Base-by-base conservation (phyloP, 2,113 vertebrate species). In the Desmodus rotundus region DNA sequence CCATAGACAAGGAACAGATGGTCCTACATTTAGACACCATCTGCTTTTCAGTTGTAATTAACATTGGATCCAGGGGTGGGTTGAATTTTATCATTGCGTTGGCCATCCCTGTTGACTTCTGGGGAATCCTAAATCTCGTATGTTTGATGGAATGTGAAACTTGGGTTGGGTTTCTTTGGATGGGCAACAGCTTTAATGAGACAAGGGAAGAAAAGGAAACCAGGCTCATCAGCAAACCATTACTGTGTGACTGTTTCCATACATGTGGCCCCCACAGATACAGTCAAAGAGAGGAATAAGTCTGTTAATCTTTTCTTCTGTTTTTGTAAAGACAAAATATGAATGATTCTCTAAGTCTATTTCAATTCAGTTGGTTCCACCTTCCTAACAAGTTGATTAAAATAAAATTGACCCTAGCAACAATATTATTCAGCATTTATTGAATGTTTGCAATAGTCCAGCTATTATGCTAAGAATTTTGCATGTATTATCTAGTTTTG, bases 11-110 rank as follows among this genome's bases (percentile, higher is more conserved):
- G 72, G 52, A 97, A 93, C 89, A 96, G 92, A 97, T 97, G 97
- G 80, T 67, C 72, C 52, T 95, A 68, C 87, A 93, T 94, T 84
- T 58, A 93, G 65, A 84, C 50, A 82, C 87, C 96, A 91, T 94
- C 95, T 97, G 93, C 91, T 97, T 94, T 91, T 96, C 87, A 78
- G 84, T 90, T 95, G 89, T 88, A 93, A 94, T 97, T 96, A 93
- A 96, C 95, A 76, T 85, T 0, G 11, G 65, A 82, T 96, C 84
- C 70, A 86, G 90, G 65, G 56, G 68, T 36, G 58, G 91, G 26
- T 84, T 96, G 70, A 61, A 73, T 93, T 91, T 95, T 94, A 87
- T 76, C 95, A 87, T 45, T 50, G 80, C 9, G 0, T 92, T 96
- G 96, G 96, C 92, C 58, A 36, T 91, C 72, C 63, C 70, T 7